A percentile compares a stretch with the other conserved stretches of the same genome.
Conservation (phyloP, 2,797 vertebrate species). For the Meriones psammophilus region DNA sequence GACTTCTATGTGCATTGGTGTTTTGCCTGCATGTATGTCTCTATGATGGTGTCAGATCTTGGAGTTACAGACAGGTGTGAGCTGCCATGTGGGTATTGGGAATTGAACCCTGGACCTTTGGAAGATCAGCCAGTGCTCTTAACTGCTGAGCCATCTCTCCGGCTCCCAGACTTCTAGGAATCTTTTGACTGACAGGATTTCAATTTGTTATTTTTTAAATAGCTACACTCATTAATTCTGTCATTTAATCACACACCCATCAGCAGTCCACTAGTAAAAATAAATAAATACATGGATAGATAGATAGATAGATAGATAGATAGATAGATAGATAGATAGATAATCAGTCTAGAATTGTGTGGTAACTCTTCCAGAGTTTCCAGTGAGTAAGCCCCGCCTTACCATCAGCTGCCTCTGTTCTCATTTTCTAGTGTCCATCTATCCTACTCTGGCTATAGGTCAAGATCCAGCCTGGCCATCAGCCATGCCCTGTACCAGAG, state of each 20-base stretch:
- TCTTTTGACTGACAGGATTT: background rate
- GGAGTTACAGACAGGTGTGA: too few species aligned
- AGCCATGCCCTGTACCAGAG: background rate
- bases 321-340: background rate
- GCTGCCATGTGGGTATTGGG: too few species aligned
- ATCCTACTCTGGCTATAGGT: background rate
- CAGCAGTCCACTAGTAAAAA: background rate
- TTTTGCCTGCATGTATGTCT: too few species aligned
- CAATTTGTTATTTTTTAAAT: slow-evolving; percentile 7
- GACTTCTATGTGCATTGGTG: background rate
- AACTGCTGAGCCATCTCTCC: too few species aligned
- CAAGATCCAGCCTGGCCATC: background rate
- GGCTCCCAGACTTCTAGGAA: background rate
- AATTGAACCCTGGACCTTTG: too few species aligned
- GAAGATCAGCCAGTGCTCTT: too few species aligned
- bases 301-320: background rate
- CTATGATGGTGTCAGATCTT: too few species aligned
- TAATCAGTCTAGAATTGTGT: background rate
- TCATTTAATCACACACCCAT: background rate
- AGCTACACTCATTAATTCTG: background rate
- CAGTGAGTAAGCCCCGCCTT: background rate
- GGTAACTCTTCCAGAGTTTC: background rate
- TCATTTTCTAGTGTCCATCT: background rate
- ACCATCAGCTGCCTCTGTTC: background rate
- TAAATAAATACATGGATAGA: too few species aligned